Conservation (phyloP, 1,140 invertebrate genomes). For the Leptonema lineaticorne region DNA sequence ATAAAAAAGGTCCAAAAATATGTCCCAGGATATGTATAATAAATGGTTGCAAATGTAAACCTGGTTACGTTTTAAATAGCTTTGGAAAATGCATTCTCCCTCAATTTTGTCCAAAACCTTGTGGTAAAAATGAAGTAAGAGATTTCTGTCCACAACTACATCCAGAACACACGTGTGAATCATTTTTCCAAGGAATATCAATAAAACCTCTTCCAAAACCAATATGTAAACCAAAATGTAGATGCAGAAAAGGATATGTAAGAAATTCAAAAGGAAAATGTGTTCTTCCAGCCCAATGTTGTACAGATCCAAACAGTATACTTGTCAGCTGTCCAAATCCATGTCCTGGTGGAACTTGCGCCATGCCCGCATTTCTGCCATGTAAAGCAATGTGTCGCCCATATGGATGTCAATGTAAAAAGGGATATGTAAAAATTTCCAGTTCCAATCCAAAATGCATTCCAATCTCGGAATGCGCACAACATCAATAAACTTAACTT, state of each 20-base stretch:
- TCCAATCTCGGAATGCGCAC: background rate
- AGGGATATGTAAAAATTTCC: conserved; percentile 28
- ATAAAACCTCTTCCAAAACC: background rate
- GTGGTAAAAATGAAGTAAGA: conserved; percentile 7
- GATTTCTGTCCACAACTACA: background rate
- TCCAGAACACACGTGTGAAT: too few relatives aligned
- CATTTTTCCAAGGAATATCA: too few relatives aligned
- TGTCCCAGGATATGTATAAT: conserved; percentile 30
- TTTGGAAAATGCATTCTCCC: conserved; percentile 22
- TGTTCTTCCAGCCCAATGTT: conserved; percentile 12
- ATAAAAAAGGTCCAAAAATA: background rate
- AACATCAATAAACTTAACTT: too few relatives aligned
- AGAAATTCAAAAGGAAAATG: background rate
- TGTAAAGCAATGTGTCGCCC: background rate
- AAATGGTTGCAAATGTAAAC: conserved; percentile 31
- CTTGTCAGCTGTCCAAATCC: conserved; percentile 29
- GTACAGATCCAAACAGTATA: conserved; percentile 30
- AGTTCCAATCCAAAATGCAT: conserved; percentile 22
- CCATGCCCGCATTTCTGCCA: conserved; percentile 9
- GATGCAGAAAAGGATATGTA: conserved; percentile 3
- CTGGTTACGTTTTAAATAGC: conserved; percentile 9
- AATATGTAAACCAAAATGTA: background rate
- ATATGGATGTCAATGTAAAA: conserved; percentile 34
- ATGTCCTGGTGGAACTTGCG: conserved; percentile 33
- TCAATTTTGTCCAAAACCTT: conserved; percentile 6